phyloP scores from a whole-genome alignment of 2,888 invertebrate genomes.

The Clistopyga incitator region DNA sequence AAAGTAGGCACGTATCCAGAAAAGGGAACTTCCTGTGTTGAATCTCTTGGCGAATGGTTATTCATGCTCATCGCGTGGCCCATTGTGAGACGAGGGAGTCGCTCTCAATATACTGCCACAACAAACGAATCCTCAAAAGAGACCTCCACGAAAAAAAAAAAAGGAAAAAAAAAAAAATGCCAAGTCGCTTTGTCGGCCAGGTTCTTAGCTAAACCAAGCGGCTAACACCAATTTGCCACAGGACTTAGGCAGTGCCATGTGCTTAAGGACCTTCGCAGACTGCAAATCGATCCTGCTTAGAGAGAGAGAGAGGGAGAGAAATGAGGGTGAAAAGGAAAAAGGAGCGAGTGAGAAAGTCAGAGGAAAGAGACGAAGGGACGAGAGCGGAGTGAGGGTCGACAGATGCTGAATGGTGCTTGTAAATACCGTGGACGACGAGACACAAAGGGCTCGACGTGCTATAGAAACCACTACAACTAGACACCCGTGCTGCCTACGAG shows the following conservation, averaged over 20 bases:
- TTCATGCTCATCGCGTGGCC: slow-evolving; percentile 47
- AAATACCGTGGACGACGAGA: slow-evolving; percentile 72
- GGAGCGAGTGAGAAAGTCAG: slow-evolving; percentile 28
- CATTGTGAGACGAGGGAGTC: slow-evolving; percentile 10
- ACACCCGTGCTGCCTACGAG: background rate
- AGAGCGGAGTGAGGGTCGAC: slow-evolving; percentile 50
- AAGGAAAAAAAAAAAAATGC: slow-evolving; percentile 26
- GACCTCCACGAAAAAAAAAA: no score
- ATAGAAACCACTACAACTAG: background rate
- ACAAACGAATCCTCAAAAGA: slow-evolving; percentile 12
- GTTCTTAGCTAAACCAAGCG: background rate
- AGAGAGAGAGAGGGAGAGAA: slow-evolving; percentile 10
- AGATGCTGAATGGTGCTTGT: slow-evolving; percentile 74
- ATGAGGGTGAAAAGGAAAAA: slow-evolving; percentile 4
- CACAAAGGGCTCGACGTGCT: slow-evolving; percentile 68
- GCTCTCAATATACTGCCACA: slow-evolving; percentile 12
- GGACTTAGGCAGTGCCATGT: background rate
- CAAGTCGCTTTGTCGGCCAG: background rate
- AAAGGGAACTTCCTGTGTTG: slow-evolving; percentile 49
- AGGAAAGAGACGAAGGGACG: background rate
- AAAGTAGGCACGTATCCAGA: slow-evolving; percentile 46
- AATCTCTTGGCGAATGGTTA: slow-evolving; percentile 21
- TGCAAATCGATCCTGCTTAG: slow-evolving; percentile 12
- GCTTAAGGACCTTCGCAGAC: background rate
- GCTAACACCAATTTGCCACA: slow-evolving; percentile 13